Evolutionary conservation across 2,888 invertebrate genomes (phyloP).

Genomic region (Erebia palarica): DNA sequence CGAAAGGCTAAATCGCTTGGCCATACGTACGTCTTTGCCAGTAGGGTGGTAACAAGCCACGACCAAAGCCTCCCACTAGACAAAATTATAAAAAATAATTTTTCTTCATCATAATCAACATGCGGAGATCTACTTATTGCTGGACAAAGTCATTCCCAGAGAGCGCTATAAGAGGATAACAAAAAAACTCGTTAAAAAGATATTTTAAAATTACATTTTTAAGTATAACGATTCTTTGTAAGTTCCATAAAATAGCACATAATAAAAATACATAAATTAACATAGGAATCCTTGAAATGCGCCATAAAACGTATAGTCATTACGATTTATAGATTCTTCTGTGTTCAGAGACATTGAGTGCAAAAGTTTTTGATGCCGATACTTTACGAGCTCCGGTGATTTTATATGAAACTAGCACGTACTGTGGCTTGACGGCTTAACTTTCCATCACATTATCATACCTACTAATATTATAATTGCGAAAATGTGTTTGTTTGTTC

Average conservation of each 20-base stretch:
- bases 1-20: too few relatives aligned
- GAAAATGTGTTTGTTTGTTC: too few relatives aligned
- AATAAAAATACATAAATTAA: constrained; percentile 23
- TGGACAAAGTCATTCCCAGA: too few relatives aligned
- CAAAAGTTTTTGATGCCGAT: constrained; percentile 59
- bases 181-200: neutral
- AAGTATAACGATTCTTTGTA: constrained; percentile 20
- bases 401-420: constrained; percentile 7
- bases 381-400: constrained; percentile 50
- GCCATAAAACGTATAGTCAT: constrained; percentile 37
- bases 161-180: neutral
- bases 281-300: constrained; percentile 27
- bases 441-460: neutral
- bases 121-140: too few relatives aligned
- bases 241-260: constrained; percentile 23
- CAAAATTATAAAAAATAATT: too few relatives aligned
- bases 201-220: neutral
- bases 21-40: too few relatives aligned
- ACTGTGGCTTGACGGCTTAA: neutral
- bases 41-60: too few relatives aligned
- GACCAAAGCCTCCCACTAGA: too few relatives aligned
- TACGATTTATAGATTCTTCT: constrained; percentile 56
- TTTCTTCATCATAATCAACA: too few relatives aligned
- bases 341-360: constrained; percentile 52
- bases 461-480: too few relatives aligned